Conservation (phyloP, 2,113 vertebrate genomes). For the Fregetta grallaria region DNA sequence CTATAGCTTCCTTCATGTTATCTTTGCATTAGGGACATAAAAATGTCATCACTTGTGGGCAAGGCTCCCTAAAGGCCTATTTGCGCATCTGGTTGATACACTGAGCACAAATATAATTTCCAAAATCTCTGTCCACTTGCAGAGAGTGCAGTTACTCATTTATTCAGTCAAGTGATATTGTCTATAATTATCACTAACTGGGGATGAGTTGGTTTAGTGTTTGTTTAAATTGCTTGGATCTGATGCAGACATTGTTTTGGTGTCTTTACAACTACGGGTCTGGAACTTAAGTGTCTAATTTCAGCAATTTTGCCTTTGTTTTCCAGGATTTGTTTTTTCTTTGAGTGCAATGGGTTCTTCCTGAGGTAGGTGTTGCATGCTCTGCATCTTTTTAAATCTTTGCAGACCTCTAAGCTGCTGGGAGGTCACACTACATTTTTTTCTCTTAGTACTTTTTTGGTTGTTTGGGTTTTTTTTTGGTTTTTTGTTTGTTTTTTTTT, state of each 20-base stretch:
- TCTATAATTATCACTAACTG: neutral
- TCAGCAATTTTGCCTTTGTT: neutral
- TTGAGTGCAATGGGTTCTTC: neutral
- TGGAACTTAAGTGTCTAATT: neutral
- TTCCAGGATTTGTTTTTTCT: neutral
- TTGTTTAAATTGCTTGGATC: neutral
- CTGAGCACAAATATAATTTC: neutral
- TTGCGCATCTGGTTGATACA: neutral
- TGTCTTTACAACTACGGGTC: neutral
- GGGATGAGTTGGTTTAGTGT: neutral
- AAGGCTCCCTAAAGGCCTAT: neutral
- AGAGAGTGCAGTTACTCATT: neutral
- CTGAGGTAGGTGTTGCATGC: neutral
- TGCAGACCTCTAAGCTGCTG: neutral
- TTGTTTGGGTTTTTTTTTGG: too few relatives aligned
- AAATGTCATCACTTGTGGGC: neutral
- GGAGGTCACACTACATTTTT: neutral
- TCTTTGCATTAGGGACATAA: neutral
- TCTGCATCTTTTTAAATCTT: neutral
- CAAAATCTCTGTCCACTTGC: neutral
- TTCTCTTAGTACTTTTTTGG: neutral
- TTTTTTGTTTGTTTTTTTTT: neutral
- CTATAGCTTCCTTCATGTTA: neutral
- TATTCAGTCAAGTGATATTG: neutral
- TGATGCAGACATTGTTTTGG: neutral